phyloP scores from a whole-genome alignment of 2,797 vertebrate genomes.

The Calcarius lapponicus region DNA sequence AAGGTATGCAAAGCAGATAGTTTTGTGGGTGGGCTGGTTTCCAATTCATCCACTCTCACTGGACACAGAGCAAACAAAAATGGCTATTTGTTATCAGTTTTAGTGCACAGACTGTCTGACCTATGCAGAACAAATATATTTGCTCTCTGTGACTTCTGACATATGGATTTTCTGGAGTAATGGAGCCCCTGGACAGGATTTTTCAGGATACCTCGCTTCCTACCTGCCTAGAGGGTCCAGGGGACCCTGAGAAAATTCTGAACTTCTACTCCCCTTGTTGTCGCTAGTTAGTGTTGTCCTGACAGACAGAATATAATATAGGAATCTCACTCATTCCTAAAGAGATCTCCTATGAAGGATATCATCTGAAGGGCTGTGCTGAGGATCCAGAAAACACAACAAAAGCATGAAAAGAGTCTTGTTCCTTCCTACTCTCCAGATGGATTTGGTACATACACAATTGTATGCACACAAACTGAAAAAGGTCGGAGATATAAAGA shows the following conservation, averaged over 20 bases:
- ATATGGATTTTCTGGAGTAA: neutral
- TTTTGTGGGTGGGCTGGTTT: neutral
- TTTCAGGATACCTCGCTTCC: neutral
- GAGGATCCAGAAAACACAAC: neutral
- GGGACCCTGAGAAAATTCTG: neutral
- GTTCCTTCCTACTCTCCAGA: neutral
- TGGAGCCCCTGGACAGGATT: neutral
- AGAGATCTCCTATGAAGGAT: neutral
- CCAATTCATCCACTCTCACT: neutral
- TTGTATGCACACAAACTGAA: neutral
- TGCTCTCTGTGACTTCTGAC: neutral
- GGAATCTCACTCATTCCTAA: neutral
- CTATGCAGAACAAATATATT: neutral
- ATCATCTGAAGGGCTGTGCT: neutral
- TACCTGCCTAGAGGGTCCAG: neutral
- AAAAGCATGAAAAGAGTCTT: neutral
- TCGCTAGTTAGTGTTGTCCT: neutral
- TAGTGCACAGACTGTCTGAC: neutral
- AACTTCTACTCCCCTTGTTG: neutral
- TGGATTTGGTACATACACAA: neutral
- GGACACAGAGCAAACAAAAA: neutral
- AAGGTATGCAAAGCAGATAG: neutral
- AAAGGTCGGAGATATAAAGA: neutral
- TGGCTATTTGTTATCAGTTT: neutral
- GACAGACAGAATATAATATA: neutral